Conservation (phyloP, 1,140 invertebrate genomes). For the Archivesica marissinica region DNA sequence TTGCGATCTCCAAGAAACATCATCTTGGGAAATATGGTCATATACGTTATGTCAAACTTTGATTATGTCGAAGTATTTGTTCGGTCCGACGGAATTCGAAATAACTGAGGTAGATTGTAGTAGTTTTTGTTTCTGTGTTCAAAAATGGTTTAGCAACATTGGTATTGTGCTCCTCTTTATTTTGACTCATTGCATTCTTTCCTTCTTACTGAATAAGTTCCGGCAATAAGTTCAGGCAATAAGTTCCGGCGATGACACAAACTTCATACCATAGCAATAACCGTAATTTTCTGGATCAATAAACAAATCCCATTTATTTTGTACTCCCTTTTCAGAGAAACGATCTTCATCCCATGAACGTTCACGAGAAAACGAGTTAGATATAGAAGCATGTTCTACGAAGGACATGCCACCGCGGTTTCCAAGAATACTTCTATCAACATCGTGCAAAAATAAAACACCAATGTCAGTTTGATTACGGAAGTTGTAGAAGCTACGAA, state of each 20-base stretch:
- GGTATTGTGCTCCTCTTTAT: not conserved
- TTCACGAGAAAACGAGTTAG: not conserved
- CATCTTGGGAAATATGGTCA: no score
- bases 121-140: no score
- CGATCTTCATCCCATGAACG: not conserved
- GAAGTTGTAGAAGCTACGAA: not conserved
- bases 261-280: constrained; percentile 6
- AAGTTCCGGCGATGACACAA: constrained; percentile 9
- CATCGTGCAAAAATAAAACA: not conserved
- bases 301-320: constrained; percentile 1
- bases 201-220: no score
- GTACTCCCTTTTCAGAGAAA: not conserved
- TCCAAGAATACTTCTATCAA: not conserved
- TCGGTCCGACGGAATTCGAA: no score
- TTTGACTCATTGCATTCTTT: not conserved
- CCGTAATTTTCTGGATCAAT: not conserved
- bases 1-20: no score
- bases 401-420: not conserved
- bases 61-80: no score
- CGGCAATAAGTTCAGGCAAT: not conserved
- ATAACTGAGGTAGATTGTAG: no score
- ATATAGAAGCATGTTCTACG: not conserved
- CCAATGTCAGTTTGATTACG: not conserved
- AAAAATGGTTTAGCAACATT: not conserved
- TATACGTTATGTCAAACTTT: no score